phyloP scores from a whole-genome alignment of 2,797 vertebrate species.

The Dromococcyx pavoninus region DNA sequence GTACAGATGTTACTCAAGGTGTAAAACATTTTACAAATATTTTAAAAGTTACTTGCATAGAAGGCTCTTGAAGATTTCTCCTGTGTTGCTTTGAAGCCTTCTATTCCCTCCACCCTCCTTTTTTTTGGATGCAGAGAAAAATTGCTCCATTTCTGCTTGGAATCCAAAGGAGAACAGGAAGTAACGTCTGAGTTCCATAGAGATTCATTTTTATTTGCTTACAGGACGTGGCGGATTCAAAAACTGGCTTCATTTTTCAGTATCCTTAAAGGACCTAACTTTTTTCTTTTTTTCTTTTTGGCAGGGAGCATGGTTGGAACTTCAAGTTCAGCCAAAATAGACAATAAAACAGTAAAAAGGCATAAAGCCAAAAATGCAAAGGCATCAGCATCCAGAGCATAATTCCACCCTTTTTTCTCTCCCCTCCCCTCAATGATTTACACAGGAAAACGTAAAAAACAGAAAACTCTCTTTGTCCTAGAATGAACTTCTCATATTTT shows the following conservation, averaged over 20 bases:
- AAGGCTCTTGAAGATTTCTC: neutral
- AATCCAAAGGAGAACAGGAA: constrained; percentile 70
- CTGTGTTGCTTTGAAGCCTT: neutral
- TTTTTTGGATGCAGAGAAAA: constrained; percentile 41
- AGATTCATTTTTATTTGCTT: constrained; percentile 72
- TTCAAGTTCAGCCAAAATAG: constrained; percentile 93
- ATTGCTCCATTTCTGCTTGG: constrained; percentile 59
- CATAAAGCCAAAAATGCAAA: constrained; percentile 88
- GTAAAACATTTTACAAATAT: neutral
- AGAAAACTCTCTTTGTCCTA: constrained; percentile 83
- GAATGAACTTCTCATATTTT: constrained; percentile 83
- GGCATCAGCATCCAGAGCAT: constrained; percentile 82
- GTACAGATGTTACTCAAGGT: neutral
- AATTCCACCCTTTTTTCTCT: constrained; percentile 79
- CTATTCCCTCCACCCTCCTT: neutral
- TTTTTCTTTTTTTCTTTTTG: constrained; percentile 44
- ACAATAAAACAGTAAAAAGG: constrained; percentile 90
- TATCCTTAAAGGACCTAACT: constrained; percentile 75
- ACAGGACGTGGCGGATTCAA: constrained; percentile 68
- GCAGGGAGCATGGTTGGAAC: constrained; percentile 72
- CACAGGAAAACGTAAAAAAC: constrained; percentile 81
- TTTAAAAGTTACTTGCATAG: neutral
- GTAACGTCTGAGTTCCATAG: constrained; percentile 67
- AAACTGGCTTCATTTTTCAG: constrained; percentile 69
- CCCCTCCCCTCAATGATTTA: constrained; percentile 81